Conservation (phyloP, 2,113 vertebrate species). For the Zosterops pallidus region DNA sequence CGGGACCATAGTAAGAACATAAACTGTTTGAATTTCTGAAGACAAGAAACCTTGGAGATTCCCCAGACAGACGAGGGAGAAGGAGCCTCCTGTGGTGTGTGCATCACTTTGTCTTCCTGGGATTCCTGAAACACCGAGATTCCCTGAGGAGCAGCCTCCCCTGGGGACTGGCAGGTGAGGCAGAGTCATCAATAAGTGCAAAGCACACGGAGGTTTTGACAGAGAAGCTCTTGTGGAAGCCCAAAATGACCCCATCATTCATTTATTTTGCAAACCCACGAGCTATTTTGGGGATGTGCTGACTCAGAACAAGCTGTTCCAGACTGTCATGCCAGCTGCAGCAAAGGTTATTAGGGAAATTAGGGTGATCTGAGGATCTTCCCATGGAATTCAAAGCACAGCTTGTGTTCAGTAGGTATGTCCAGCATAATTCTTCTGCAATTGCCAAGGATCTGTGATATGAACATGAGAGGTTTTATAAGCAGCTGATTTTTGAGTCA, state of each 20-base stretch:
- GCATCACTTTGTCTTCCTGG: neutral
- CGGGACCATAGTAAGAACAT: rapidly evolving
- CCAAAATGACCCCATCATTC: neutral
- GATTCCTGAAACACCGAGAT: neutral
- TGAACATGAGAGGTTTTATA: neutral
- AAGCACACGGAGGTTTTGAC: neutral
- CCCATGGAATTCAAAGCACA: neutral
- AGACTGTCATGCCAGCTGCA: neutral
- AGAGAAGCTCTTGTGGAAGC: neutral
- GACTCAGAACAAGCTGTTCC: neutral
- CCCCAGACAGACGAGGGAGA: neutral
- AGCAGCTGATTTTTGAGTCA: slow-evolving; percentile 68
- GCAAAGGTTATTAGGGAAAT: neutral
- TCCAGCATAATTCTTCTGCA: neutral
- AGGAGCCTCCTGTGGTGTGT: neutral
- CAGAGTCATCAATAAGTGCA: neutral
- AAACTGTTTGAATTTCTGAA: neutral
- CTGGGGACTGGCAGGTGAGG: neutral
- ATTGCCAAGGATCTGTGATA: neutral
- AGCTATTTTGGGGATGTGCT: neutral
- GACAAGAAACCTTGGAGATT: neutral
- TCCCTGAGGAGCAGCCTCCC: neutral
- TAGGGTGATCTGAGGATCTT: neutral
- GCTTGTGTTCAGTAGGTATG: rapidly evolving
- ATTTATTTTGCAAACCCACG: neutral